Percentiles rank a stretch among this genome's conserved stretches.
These are phyloP conservation scores for Clinocottus analis DNA, from an alignment of 2,113 vertebrate species.

Conservation along the genomic window DNA sequence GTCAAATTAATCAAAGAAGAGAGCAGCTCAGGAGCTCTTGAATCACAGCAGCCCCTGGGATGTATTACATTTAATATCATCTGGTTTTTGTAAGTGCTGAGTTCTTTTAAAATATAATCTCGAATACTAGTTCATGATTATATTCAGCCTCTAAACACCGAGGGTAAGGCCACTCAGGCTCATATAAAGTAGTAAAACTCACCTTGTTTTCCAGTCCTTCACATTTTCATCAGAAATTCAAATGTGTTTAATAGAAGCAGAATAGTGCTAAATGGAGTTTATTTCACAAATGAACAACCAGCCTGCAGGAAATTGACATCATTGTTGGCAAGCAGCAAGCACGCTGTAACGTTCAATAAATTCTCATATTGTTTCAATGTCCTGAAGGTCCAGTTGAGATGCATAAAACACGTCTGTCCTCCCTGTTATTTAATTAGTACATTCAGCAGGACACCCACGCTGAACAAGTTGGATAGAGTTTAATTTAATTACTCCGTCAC, in stretches of 20 bases:
- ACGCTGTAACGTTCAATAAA: conserved; percentile 29
- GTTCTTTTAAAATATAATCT: not conserved
- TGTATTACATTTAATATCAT: not conserved
- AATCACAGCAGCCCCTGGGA: not conserved
- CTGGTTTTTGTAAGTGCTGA: not conserved
- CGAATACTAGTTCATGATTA: not conserved
- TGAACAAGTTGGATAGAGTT: conserved; percentile 14
- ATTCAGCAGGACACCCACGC: not conserved
- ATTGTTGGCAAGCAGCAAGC: not conserved
- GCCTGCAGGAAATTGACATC: not conserved
- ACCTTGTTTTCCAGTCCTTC: not conserved
- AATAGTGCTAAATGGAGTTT: not conserved
- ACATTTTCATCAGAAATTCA: not conserved
- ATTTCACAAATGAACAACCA: not conserved
- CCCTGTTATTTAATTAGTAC: conserved; percentile 31
- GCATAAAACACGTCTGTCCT: conserved; percentile 32
- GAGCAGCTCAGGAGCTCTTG: not conserved
- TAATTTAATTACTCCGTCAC: not conserved
- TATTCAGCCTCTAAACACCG: not conserved
- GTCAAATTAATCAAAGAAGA: not conserved
- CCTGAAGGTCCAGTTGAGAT: conserved; percentile 25
- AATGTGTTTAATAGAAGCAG: not conserved
- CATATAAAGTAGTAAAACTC: not conserved
- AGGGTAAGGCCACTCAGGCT: not conserved
- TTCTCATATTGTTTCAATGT: conserved; percentile 23